phyloP scores from a whole-genome alignment of 2,113 vertebrate genomes.

The human region DNA sequence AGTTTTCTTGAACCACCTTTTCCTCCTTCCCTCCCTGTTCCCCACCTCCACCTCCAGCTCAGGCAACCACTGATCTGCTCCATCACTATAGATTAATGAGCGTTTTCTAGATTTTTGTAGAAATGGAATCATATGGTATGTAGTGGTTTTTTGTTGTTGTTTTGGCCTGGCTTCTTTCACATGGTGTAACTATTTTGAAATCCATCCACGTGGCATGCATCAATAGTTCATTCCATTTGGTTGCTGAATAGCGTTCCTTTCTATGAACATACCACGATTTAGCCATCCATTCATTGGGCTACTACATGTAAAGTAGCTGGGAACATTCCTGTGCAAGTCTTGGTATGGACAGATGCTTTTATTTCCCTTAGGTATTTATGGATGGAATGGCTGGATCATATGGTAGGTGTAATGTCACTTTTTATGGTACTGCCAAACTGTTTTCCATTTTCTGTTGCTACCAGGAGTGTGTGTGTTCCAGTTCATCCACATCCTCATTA shows the following conservation, averaged over 20 bases:
- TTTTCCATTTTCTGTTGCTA: not conserved
- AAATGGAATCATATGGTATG: not conserved
- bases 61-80: not conserved
- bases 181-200: not conserved
- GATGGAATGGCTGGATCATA: not conserved
- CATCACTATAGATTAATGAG: not conserved
- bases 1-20: not conserved
- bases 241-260: not conserved
- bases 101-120: not conserved
- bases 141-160: not conserved
- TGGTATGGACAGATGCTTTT: not conserved
- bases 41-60: not conserved
- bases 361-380: not conserved
- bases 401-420: not conserved
- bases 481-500: not conserved
- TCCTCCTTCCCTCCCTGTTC: too few species aligned
- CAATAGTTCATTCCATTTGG: not conserved
- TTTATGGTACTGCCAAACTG: not conserved
- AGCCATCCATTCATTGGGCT: not conserved
- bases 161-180: not conserved
- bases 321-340: not conserved
- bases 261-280: not conserved
- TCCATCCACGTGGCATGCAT: not conserved
- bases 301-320: not conserved
- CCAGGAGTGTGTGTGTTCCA: not conserved